phyloP scores from a whole-genome alignment of 2,113 vertebrate genomes.

The Notiomystis cincta region DNA sequence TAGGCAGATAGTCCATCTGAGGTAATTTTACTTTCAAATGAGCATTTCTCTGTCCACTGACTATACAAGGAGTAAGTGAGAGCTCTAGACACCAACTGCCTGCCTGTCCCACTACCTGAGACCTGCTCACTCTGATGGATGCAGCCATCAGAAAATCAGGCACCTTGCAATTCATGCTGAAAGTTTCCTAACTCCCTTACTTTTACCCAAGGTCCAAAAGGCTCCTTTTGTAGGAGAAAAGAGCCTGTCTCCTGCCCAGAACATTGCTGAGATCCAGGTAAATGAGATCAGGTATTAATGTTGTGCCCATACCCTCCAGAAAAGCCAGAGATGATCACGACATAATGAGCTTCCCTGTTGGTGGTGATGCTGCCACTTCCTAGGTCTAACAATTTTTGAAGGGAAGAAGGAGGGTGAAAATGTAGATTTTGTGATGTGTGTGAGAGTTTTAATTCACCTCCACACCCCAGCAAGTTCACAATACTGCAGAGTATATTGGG shows the following conservation, averaged over 20 bases:
- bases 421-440: neutral
- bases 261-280: neutral
- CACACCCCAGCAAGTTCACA: neutral
- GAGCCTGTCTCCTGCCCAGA: neutral
- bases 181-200: neutral
- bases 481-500: neutral
- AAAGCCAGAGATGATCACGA: neutral
- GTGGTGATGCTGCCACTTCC: neutral
- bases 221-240: neutral
- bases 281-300: neutral
- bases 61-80: neutral
- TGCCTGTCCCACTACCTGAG: neutral
- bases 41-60: neutral
- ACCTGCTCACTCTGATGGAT: neutral
- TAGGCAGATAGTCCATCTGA: neutral
- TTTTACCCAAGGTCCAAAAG: neutral
- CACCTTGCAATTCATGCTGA: neutral
- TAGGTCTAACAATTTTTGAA: neutral
- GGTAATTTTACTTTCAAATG: neutral
- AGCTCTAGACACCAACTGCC: neutral
- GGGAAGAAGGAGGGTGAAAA: neutral
- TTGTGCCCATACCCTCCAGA: neutral
- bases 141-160: neutral
- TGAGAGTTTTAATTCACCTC: neutral
- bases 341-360: neutral